Evolutionary conservation across 1,140 invertebrate species (phyloP), one percentile per base, ranked within the genome.

Genomic region (Asbolus verrucosus): DNA sequence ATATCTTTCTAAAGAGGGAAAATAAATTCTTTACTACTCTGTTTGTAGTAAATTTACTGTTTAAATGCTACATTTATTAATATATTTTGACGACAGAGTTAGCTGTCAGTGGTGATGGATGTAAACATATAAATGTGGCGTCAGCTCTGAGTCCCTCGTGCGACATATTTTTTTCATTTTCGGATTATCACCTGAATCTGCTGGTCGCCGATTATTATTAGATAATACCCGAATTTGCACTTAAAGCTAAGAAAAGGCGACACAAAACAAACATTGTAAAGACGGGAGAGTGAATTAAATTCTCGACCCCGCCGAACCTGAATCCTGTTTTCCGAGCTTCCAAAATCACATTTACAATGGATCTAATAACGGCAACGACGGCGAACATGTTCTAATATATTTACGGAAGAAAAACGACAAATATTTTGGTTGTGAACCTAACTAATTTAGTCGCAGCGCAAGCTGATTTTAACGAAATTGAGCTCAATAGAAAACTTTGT

Each of bases 221-320:
- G 46, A 54, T 54, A 54, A 54, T 54, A 11, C 21, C 46, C 6
- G 46, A 54, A 54, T 54, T 54, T 54, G 46, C 46, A 54, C 46
- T 54, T 54, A 54, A 54, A 50, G 16, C 43, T 50, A 50, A 50
- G 43, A 50, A 50, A 50, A 54, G 46, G 27, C 18, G 46, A 54
- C 46, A 54, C 19, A 54, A 24, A 54, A 54, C 46, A 54, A 54
- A 54, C 46, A 54, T 6, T 50, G 19, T 8, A n/a, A n/a, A n/a
- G 19, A 13, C 8, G 43, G 9, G 43, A 50, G 46, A 54, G n/a
- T 27, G 46, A n/a, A 27, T 54, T 19, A 54, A 54, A 54, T 54
- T 13, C 18, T 19, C 41, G 18, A 46, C 18, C 41, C 9, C 43
- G 33, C 33, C 33, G 33, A 5, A 2, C 6, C 33, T 36, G 27